A percentile compares a stretch with the other conserved stretches of the same genome.
Evolutionary conservation across 2,888 invertebrate species (phyloP).

Genomic region (Microdon myrmicae): DNA sequence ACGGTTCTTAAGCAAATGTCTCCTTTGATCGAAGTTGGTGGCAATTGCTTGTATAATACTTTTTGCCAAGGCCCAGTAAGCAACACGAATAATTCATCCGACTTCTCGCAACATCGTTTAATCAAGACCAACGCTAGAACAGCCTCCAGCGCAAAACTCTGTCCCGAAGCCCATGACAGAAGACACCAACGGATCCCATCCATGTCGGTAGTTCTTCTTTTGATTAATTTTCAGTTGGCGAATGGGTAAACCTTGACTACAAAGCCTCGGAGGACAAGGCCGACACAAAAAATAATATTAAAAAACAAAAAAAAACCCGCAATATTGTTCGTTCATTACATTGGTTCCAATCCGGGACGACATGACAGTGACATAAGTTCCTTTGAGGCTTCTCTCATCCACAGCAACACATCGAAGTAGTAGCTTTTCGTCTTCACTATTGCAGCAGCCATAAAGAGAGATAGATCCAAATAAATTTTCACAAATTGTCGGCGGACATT

Average conservation of each 20-base stretch:
- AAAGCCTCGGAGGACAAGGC: conserved; percentile 37
- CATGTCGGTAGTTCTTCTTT: conserved; percentile 26
- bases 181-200: conserved; percentile 2
- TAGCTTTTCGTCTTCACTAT: conserved; percentile 10
- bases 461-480: conserved; percentile 51
- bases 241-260: conserved; percentile 28
- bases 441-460: conserved; percentile 43
- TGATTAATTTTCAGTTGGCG: conserved; percentile 51
- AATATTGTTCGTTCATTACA: conserved; percentile 49
- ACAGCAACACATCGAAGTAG: conserved; percentile 17
- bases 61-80: conserved; percentile 3
- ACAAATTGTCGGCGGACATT: conserved; percentile 39
- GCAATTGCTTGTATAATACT: conserved; percentile 28
- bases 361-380: conserved; percentile 53
- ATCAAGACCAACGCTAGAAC: conserved; percentile 40
- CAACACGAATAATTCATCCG: conserved; percentile 1
- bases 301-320: conserved; percentile 34
- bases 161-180: conserved; percentile 36
- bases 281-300: background rate
- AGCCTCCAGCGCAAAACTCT: conserved; percentile 42
- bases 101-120: conserved; percentile 24
- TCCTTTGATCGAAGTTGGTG: conserved; percentile 17
- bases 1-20: conserved; percentile 20
- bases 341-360: conserved; percentile 48
- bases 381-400: conserved; percentile 49